Evolutionary conservation across 64 coral and sea anemone species (phyloP).

Genomic region (Astreopora myriophthalma): DNA sequence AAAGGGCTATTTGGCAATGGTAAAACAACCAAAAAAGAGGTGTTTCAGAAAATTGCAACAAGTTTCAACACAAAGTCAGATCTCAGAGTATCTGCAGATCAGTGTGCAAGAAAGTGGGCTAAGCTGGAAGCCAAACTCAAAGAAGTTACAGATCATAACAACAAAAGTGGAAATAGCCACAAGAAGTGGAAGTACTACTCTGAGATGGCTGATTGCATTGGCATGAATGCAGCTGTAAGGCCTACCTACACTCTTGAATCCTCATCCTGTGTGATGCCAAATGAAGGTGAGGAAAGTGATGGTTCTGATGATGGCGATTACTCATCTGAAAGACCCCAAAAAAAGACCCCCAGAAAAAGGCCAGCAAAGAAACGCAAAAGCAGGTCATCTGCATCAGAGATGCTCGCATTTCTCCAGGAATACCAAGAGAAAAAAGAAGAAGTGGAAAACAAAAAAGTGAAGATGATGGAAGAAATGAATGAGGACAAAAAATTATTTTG

Average conservation of each 20-base stretch:
- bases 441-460: constrained; percentile 9
- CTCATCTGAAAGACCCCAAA: background rate
- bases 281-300: background rate
- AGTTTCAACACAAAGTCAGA: background rate
- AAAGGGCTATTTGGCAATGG: background rate
- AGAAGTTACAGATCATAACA: constrained; percentile 3
- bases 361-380: background rate
- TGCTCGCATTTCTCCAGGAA: background rate
- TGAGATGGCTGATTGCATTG: constrained; percentile 11
- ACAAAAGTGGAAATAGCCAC: background rate
- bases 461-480: background rate
- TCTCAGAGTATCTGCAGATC: background rate
- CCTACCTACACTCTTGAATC: constrained; percentile 11
- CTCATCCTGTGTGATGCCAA: background rate
- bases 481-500: constrained; percentile 10
- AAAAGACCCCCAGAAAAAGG: background rate
- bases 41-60: background rate
- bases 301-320: background rate
- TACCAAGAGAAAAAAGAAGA: background rate
- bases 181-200: background rate
- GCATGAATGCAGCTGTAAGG: background rate
- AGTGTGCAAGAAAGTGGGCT: background rate
- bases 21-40: background rate
- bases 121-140: background rate
- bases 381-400: constrained; percentile 13